phyloP scores from a whole-genome alignment of 2,797 vertebrate genomes.

The Pachyuromys duprasi region DNA sequence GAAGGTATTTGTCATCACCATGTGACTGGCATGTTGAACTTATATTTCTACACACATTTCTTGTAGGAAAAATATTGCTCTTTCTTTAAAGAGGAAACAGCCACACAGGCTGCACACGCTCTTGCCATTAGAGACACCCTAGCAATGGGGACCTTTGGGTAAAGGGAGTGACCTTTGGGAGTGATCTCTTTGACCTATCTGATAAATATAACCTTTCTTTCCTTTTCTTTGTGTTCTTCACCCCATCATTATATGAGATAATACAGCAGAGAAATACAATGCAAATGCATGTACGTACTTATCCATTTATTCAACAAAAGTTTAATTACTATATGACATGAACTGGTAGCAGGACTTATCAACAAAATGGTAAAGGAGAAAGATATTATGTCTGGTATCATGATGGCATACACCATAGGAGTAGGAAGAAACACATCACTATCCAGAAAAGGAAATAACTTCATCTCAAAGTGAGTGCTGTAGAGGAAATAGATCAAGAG shows the following conservation, averaged over 20 bases:
- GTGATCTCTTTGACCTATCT: background rate
- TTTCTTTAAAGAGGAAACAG: constrained; percentile 8
- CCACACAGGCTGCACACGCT: background rate
- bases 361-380: constrained; percentile 15
- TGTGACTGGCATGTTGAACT: constrained; percentile 56
- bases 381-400: background rate
- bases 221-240: constrained; percentile 4
- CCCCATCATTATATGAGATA: background rate
- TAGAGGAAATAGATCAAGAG: constrained; percentile 21
- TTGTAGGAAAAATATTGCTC: background rate
- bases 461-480: background rate
- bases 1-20: constrained; percentile 56
- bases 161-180: background rate
- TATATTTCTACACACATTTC: background rate
- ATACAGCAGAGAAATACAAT: background rate
- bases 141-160: background rate
- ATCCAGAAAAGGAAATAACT: background rate
- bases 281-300: background rate
- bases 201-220: background rate
- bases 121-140: background rate
- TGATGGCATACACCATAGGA: background rate
- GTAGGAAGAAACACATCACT: background rate
- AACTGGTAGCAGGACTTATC: background rate
- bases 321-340: constrained; percentile 5
- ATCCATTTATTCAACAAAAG: constrained; percentile 23